Conservation (phyloP, 92 coral and sea anemone species). For the Ricordea florida region DNA sequence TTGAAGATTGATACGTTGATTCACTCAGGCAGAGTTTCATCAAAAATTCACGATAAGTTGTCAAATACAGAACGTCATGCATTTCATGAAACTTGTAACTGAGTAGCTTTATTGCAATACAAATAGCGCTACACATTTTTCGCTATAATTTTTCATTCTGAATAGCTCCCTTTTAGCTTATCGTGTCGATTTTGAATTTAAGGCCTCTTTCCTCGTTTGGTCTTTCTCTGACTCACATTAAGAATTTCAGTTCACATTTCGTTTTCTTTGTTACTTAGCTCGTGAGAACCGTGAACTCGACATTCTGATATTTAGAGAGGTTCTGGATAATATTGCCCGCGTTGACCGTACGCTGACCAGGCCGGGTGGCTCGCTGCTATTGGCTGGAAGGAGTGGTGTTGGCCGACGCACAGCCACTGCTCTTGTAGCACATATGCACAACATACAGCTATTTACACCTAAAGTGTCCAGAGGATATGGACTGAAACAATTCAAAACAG, state of each 20-base stretch:
- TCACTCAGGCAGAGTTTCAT: no score
- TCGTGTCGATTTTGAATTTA: no score
- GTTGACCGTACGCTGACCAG: constrained; percentile 93
- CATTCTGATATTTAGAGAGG: constrained; percentile 92
- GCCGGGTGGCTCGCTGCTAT: constrained; percentile 93
- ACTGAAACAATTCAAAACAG: constrained; percentile 91
- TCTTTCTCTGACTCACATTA: background rate
- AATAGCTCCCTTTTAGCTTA: no score
- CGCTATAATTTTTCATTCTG: no score
- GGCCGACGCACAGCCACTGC: constrained; percentile 98
- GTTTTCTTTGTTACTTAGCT: constrained; percentile 49
- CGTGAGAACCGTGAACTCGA: constrained; percentile 98
- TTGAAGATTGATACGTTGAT: no score
- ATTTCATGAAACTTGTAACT: no score
- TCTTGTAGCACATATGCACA: constrained; percentile 99
- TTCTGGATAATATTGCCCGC: constrained; percentile 92
- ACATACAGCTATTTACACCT: constrained; percentile 88
- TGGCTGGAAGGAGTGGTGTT: constrained; percentile 99
- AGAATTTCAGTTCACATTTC: background rate
- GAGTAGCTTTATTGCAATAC: no score
- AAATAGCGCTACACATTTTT: no score
- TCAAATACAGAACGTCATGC: no score
- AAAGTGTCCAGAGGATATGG: constrained; percentile 97
- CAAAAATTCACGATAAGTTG: no score
- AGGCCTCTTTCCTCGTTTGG: background rate